Evolutionary conservation across 2,797 vertebrate species (phyloP).

Genomic region (Gadopsis marmoratus): DNA sequence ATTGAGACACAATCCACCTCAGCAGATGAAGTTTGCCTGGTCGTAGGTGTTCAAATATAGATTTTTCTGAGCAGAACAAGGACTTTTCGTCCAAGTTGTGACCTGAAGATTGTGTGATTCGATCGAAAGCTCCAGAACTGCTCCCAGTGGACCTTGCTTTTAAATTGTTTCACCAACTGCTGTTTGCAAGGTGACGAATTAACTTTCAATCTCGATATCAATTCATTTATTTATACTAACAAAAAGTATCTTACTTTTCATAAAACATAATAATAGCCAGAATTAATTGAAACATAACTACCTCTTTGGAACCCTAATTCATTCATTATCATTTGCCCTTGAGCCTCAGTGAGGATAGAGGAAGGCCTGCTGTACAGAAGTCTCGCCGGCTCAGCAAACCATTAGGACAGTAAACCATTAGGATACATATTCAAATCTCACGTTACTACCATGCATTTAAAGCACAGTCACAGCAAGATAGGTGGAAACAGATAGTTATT

Average conservation of each 20-base stretch:
- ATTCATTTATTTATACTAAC: background rate
- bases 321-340: conserved; percentile 58
- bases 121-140: background rate
- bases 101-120: background rate
- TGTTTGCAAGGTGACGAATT: too few relatives aligned
- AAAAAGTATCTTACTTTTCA: background rate
- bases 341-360: conserved; percentile 22
- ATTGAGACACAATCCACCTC: background rate
- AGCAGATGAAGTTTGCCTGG: background rate
- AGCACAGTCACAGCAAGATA: conserved; percentile 29
- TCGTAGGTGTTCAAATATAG: background rate
- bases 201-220: too few relatives aligned
- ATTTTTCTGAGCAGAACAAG: background rate
- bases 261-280: conserved; percentile 12
- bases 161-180: background rate
- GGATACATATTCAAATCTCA: conserved; percentile 38
- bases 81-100: background rate
- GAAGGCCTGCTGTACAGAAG: conserved; percentile 27
- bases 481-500: conserved; percentile 43
- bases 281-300: conserved; percentile 14
- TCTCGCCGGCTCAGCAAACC: conserved; percentile 16
- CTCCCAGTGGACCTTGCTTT: background rate
- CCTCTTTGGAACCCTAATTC: conserved; percentile 31
- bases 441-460: conserved; percentile 25
- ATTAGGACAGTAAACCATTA: conserved; percentile 23